Evolutionary conservation across 1,140 invertebrate genomes (phyloP).

Genomic region (Drosophila trapezifrons): DNA sequence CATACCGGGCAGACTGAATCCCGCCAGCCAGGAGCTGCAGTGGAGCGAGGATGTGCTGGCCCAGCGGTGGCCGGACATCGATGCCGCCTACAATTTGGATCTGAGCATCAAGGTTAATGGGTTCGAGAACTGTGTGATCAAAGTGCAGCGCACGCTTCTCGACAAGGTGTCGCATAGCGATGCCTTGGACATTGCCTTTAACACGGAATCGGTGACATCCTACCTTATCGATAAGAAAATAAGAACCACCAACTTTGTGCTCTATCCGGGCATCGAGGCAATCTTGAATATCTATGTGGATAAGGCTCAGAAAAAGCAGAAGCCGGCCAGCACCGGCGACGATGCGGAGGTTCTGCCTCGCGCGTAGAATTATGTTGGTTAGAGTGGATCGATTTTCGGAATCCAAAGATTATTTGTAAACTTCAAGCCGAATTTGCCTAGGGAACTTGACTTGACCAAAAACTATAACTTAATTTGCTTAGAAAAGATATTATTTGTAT

Average conservation of each 20-base stretch:
- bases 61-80: constrained; percentile 93
- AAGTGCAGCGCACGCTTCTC: constrained; percentile 85
- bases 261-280: constrained; percentile 80
- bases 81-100: constrained; percentile 89
- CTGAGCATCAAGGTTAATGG: constrained; percentile 88
- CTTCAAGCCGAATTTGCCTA: neutral
- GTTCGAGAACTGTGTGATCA: constrained; percentile 85
- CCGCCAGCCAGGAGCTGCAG: constrained; percentile 85
- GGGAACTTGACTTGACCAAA: neutral
- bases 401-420: neutral
- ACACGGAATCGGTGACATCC: constrained; percentile 83
- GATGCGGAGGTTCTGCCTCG: constrained; percentile 31
- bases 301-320: constrained; percentile 58
- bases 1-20: constrained; percentile 86
- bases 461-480: neutral
- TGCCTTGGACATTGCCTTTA: constrained; percentile 85
- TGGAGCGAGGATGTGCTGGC: constrained; percentile 88
- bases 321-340: constrained; percentile 21
- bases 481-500: too few relatives aligned
- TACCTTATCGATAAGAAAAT: constrained; percentile 81
- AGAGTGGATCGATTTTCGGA: neutral
- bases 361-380: constrained; percentile 6
- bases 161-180: constrained; percentile 85
- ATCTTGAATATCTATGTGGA: constrained; percentile 81
- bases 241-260: constrained; percentile 74